Evolutionary conservation across 2,888 invertebrate species (phyloP).

Genomic region (Ashinkailepas kermadecensis): DNA sequence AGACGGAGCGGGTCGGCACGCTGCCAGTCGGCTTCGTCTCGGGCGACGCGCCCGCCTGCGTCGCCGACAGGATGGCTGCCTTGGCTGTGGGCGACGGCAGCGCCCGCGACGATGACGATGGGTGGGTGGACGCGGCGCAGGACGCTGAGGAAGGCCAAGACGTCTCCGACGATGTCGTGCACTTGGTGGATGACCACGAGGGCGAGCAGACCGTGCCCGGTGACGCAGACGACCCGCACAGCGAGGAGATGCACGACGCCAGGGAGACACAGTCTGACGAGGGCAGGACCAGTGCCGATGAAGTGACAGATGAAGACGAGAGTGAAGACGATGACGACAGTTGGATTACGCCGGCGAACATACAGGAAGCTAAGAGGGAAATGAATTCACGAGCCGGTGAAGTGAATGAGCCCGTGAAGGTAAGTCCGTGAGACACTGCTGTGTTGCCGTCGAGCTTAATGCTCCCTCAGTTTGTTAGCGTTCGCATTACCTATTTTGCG

Average conservation of each 20-base stretch:
- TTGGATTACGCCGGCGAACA: slow-evolving; percentile 84
- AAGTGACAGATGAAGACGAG: slow-evolving; percentile 45
- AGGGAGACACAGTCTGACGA: not conserved
- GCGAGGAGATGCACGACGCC: slow-evolving; percentile 15
- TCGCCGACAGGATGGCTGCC: not conserved
- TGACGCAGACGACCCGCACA: not conserved
- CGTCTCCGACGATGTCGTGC: no score
- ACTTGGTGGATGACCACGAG: no score
- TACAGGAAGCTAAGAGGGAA: slow-evolving; percentile 63
- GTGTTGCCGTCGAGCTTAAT: no score
- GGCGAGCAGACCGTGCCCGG: no score
- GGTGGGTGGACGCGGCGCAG: not conserved
- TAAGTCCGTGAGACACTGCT: not conserved
- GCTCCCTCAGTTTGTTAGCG: no score
- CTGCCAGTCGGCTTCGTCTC: slow-evolving; percentile 13
- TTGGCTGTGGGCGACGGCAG: no score
- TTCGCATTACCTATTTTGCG: no score
- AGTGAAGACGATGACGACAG: slow-evolving; percentile 49
- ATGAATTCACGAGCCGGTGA: slow-evolving; percentile 41
- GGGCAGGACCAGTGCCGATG: not conserved
- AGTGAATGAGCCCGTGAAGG: not conserved
- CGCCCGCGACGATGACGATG: no score
- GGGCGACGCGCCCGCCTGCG: not conserved
- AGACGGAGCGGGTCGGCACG: not conserved
- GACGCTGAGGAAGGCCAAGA: not conserved